These are phyloP conservation scores for Erpobdella octoculata DNA, from an alignment of 2,888 invertebrate genomes.

Conservation along the genomic window DNA sequence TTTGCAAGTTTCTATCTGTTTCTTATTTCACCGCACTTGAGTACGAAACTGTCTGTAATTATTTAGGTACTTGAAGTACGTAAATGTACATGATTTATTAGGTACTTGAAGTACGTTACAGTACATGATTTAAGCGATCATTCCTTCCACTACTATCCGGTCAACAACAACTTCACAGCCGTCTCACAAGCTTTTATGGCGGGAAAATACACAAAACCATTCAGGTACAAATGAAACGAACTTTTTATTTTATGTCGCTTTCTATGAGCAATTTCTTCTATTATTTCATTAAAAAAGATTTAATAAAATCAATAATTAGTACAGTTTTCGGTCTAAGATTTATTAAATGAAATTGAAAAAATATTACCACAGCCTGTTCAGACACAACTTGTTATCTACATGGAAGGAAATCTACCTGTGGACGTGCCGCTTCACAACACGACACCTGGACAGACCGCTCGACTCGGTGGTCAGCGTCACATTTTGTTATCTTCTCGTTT, in stretches of 20 bases:
- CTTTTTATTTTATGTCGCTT: no score
- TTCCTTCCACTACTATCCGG: constrained; percentile 6
- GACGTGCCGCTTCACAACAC: constrained; percentile 9
- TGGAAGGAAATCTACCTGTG: background rate
- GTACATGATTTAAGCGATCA: background rate
- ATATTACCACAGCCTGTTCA: background rate
- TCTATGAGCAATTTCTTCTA: background rate
- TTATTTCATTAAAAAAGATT: background rate
- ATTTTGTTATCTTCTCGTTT: constrained; percentile 12
- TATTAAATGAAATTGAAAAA: background rate
- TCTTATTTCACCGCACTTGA: no score
- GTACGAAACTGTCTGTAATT: no score
- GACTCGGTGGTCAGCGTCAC: constrained; percentile 3
- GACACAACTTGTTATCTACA: background rate
- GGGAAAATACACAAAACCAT: background rate
- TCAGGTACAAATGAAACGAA: background rate
- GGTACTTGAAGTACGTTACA: constrained; percentile 13
- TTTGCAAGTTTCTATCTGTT: no score
- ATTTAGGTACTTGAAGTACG: no score
- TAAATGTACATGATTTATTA: no score
- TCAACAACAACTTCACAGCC: background rate
- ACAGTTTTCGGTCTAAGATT: background rate
- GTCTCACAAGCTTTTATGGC: background rate
- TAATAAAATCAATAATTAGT: background rate
- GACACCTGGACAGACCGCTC: constrained; percentile 13